Evolutionary conservation across 2,888 invertebrate species (phyloP).

Genomic region (Tipula confusa): DNA sequence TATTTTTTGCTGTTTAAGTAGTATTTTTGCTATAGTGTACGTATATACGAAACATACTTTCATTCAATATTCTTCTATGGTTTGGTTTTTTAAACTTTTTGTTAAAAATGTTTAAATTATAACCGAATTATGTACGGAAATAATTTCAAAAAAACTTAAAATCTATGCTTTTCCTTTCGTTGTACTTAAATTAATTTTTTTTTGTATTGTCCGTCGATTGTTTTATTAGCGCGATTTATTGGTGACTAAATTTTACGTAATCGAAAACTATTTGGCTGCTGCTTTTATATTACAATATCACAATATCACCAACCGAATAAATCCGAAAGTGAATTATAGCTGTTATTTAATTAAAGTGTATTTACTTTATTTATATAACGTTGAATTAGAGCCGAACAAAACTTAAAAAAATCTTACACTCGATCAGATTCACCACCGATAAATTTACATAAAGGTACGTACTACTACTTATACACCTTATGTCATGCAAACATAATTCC

Average conservation of each 20-base stretch:
- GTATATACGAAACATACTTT: not conserved
- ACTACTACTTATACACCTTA: not conserved
- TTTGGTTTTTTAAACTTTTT: not conserved
- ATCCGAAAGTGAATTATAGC: not conserved
- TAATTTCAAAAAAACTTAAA: not conserved
- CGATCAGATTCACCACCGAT: not conserved
- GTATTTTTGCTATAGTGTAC: no score
- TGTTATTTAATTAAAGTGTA: not conserved
- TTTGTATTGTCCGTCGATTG: not conserved
- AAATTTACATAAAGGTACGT: not conserved
- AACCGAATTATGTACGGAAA: not conserved
- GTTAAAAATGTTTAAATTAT: not conserved
- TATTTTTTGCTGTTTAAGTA: not conserved
- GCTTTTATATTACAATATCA: not conserved
- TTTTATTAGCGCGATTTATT: not conserved
- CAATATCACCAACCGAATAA: not conserved
- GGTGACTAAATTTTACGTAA: slow-evolving; percentile 12
- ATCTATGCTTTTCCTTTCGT: not conserved
- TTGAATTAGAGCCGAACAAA: not conserved
- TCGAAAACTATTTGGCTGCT: not conserved
- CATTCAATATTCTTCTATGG: not conserved
- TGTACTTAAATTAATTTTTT: not conserved
- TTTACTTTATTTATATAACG: not conserved
- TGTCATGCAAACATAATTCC: no score
- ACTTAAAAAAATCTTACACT: not conserved